Evolutionary conservation across 1,140 invertebrate genomes (phyloP).

Genomic region (Ostrea edulis): DNA sequence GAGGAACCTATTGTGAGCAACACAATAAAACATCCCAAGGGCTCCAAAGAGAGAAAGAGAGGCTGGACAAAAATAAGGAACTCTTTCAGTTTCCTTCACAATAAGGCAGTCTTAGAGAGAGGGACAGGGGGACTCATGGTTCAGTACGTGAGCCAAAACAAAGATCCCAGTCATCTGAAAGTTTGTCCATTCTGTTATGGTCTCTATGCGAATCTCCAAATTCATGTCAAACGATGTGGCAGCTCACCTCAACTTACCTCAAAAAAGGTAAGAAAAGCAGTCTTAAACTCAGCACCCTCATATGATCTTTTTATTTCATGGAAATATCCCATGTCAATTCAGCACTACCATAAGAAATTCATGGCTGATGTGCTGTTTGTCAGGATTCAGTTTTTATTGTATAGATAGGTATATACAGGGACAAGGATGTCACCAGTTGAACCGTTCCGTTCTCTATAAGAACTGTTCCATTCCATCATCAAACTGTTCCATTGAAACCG

Average conservation of each 20-base stretch:
- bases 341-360: too few species aligned
- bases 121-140: background rate
- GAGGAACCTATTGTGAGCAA: background rate
- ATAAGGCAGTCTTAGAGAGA: conserved; percentile 6
- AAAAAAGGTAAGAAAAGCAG: background rate
- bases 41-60: background rate
- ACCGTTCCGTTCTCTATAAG: too few species aligned
- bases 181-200: background rate
- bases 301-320: too few species aligned
- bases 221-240: background rate
- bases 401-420: too few species aligned
- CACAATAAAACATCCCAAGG: background rate
- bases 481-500: too few species aligned
- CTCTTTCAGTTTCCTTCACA: background rate
- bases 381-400: too few species aligned
- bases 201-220: background rate
- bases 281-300: too few species aligned
- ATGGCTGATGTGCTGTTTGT: too few species aligned
- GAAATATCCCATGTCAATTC: too few species aligned
- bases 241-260: background rate
- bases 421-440: too few species aligned
- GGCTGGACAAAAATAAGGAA: background rate
- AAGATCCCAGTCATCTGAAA: background rate
- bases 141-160: background rate
- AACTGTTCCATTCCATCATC: too few species aligned